Base-by-base conservation (phyloP, 2,797 vertebrate genomes). In the Sebastes taczanowskii region DNA sequence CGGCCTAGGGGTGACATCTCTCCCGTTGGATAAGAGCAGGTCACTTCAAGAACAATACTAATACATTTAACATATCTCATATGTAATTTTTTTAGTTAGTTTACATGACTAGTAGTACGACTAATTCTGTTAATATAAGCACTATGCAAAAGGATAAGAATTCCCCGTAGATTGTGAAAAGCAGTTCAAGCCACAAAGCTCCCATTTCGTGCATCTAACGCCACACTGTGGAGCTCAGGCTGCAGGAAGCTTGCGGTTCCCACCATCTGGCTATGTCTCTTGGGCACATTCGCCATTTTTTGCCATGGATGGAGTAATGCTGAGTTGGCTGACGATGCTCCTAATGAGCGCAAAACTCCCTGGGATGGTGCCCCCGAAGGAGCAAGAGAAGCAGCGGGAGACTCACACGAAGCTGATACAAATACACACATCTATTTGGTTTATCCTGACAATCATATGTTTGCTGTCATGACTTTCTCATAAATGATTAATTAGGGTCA, bases 331-430 rank as follows among this genome's bases (percentile, higher is more conserved):
- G 8, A 18, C 29, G 55, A 72, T 11, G 5, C 55, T 84, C 56
- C 86, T 89, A 86, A 90, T 86, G 89, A 92, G 82, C 82, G 86
- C 65, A 74, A 71, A 77, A 77, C 86, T 90, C 79, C 81, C 89
- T 30, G 70, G 62, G 83, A 79, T 59, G 82, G 88, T 87, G 85
- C 89, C 89, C 82, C 83, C 77, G 76, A 80, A 30, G 2, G 71
- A 85, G 59, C 67, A 38, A 11, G 42, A 71, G 56, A 80, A 62
- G 63, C 83, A 61, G 79, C 60, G 38, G 69, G 71, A 65, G 4
- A 55, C 74, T 74, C 63, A 25, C 61, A 23, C 0, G 35, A 35
- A 67, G 18, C 80, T 13, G 29, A 27, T 29, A 42, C 62, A 66
- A 4, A 78, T 22, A 53, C 61, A 74, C 76, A 52, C 52, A 75